Percentiles rank a stretch among this genome's conserved stretches.
Evolutionary conservation across 1,140 invertebrate genomes (phyloP).

Genomic region (Arion vulgaris): DNA sequence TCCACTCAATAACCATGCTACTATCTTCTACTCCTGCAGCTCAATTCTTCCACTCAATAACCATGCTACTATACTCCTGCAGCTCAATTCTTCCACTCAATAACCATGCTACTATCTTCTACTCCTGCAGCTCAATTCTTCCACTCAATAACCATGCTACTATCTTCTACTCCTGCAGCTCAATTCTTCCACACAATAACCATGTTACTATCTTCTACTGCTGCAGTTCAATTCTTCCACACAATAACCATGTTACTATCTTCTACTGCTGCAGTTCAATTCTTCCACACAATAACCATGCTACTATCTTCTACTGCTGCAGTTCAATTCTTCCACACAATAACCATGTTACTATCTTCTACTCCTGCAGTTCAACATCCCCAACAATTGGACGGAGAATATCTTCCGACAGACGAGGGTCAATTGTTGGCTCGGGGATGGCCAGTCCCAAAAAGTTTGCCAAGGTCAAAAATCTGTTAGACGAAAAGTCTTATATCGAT

Average conservation of each 20-base stretch:
- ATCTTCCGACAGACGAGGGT: conserved; percentile 41
- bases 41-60: no score
- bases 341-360: neutral
- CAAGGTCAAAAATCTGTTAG: conserved; percentile 58
- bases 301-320: neutral
- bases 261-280: neutral
- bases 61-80: no score
- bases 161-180: no score
- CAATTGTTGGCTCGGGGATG: conserved; percentile 25
- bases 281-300: conserved; percentile 23
- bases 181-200: no score
- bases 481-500: conserved; percentile 57
- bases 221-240: no score
- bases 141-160: no score
- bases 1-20: no score
- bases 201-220: neutral
- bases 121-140: no score
- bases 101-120: no score
- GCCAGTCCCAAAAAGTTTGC: conserved; percentile 57
- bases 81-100: no score
- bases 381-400: conserved; percentile 23
- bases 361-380: conserved; percentile 30
- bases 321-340: conserved; percentile 28
- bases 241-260: neutral
- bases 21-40: no score